Evolutionary conservation across 64 coral and sea anemone species (phyloP).

Genomic region (Catalaphyllia jardinei): DNA sequence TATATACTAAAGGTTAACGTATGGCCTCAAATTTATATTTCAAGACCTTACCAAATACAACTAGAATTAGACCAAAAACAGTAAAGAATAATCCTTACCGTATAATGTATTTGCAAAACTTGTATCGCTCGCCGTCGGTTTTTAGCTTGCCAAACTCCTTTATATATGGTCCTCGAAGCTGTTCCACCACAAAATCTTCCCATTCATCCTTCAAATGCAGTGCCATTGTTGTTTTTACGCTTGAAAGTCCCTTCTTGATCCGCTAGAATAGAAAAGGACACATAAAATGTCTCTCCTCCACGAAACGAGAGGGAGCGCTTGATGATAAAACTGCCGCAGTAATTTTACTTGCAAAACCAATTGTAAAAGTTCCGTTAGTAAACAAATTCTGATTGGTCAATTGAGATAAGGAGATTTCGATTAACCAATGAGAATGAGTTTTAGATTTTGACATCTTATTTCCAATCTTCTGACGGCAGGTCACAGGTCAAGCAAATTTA

Average conservation of each 20-base stretch:
- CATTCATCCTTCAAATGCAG: constrained; percentile 76
- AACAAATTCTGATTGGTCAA: constrained; percentile 40
- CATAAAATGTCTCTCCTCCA: background rate
- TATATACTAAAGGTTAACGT: background rate
- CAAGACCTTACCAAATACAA: background rate
- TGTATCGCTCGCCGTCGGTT: constrained; percentile 83
- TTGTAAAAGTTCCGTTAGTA: constrained; percentile 8
- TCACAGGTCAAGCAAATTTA: background rate
- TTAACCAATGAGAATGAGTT: background rate
- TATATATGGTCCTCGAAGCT: constrained; percentile 66
- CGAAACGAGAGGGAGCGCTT: background rate
- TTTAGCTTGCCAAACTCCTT: constrained; percentile 77
- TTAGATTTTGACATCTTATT: background rate
- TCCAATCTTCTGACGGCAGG: background rate
- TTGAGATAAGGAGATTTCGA: background rate
- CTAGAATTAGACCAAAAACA: background rate
- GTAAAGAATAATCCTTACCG: constrained; percentile 48
- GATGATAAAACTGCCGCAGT: constrained; percentile 12
- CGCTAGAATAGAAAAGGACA: background rate
- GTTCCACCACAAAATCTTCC: constrained; percentile 81
- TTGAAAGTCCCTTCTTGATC: background rate
- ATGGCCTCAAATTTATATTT: background rate
- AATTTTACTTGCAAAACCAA: constrained; percentile 5
- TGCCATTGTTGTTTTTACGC: constrained; percentile 30
- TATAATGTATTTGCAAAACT: constrained; percentile 83